Base-by-base conservation (phyloP, 2,888 invertebrate species). In the Geotrupes spiniger region DNA sequence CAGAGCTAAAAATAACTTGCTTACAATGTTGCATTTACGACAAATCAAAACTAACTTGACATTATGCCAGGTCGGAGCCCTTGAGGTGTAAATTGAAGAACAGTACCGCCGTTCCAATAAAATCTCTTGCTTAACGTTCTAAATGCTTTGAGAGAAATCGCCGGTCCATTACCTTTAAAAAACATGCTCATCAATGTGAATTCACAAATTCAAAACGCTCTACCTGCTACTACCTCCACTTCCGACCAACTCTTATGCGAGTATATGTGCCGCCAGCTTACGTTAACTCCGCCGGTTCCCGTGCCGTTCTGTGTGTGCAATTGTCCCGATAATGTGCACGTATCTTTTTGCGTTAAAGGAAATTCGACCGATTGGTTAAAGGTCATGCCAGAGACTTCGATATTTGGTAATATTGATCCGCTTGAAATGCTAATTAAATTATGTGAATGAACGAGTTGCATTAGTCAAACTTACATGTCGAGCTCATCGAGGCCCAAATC, bases 361-460 rank as follows among this genome's bases (percentile, higher is more conserved):
- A 92, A 89, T 70, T 97, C 95, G 37, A 97, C 90, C 0, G 94
- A 93, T 69, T 96, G 95, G 12, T 86, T 83, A 65, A 96, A 88
- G 36, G 87, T 87, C 89, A 96, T 92, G 6, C 90, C 90, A n/a
- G 89, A 92, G 25, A 96, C 84, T 76, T 96, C 95, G 56, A 96
- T 78, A 51, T 76, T 81, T 9, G 93, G 92, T 62, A 90, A 74
- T 4, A 79, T 9, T 16, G 49, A 41, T 42, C 55, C 65, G 33
- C 76, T 74, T 9, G 73, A 63, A 12, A 80, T 53, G 27, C 60
- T 62, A 49, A 42, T 50, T 52, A 12, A 43, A 39, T 21, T 21
- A 21, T 21, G 21, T 21, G n/a, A 21, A 21, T 21, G 21, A 4
- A 6, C 21, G 3, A 6, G 4, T 4, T 21, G 21, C 12, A 33